phyloP scores from a whole-genome alignment of 1,140 invertebrate species.

The Pseudoatta argentina region DNA sequence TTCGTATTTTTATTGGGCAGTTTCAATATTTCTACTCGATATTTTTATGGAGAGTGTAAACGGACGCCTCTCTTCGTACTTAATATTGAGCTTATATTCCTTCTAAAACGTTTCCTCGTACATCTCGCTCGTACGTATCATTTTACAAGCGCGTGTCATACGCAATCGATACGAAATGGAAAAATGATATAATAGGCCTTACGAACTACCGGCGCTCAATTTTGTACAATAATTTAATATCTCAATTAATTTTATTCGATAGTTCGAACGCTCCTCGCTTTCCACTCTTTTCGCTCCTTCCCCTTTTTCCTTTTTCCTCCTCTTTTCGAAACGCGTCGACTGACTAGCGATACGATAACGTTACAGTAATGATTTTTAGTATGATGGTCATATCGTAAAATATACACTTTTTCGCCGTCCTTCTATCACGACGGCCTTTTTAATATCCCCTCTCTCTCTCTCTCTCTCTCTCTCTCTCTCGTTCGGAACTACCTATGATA shows the following conservation, averaged over 20 bases:
- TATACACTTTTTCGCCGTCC: constrained; percentile 68
- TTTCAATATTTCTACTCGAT: neutral
- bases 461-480: neutral
- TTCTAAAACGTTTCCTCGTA: neutral
- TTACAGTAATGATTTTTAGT: constrained; percentile 57
- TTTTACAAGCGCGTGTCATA: constrained; percentile 35
- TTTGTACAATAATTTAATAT: constrained; percentile 79
- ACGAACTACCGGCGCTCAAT: constrained; percentile 71
- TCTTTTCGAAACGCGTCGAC: constrained; percentile 43
- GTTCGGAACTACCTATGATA: constrained; percentile 15
- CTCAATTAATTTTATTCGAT: constrained; percentile 70
- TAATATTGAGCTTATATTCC: neutral
- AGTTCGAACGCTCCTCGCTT: constrained; percentile 32
- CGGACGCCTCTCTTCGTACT: neutral
- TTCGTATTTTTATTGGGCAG: neutral
- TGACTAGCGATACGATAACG: constrained; percentile 77
- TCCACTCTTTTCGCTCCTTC: neutral
- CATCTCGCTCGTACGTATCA: constrained; percentile 38
- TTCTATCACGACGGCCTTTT: constrained; percentile 40
- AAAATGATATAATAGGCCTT: constrained; percentile 72
- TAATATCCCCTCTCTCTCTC: neutral
- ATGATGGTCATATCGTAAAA: constrained; percentile 73
- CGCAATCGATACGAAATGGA: constrained; percentile 60
- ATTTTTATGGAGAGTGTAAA: constrained; percentile 1
- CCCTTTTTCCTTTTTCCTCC: neutral